These are phyloP conservation scores for Tetrax tetrax DNA, from an alignment of 2,113 vertebrate species.

Conservation along the genomic window DNA sequence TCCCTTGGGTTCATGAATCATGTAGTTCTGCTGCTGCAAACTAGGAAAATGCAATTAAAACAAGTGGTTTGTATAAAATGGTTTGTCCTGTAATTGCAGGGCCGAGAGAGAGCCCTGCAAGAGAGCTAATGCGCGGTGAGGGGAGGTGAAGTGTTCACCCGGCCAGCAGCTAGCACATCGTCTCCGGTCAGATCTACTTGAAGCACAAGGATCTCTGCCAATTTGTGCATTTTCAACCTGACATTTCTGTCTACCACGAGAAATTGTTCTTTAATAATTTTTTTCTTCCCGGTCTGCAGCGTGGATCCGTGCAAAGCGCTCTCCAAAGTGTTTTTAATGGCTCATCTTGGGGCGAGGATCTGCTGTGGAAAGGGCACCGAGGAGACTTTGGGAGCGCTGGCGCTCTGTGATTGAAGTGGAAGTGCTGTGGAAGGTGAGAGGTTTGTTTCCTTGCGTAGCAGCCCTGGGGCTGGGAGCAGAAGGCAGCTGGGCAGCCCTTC, in stretches of 20 bases:
- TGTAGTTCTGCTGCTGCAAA: not conserved
- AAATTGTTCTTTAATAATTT: too few relatives aligned
- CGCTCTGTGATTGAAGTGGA: not conserved
- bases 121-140: not conserved
- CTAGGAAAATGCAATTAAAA: not conserved
- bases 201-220: not conserved
- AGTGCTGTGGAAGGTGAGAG: too few relatives aligned
- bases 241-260: not conserved
- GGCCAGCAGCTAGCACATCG: not conserved
- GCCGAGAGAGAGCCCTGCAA: not conserved
- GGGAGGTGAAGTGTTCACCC: not conserved
- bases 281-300: not conserved
- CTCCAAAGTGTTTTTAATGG: fast-evolving
- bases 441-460: not conserved
- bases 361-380: not conserved
- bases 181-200: not conserved
- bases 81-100: not conserved
- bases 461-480: not conserved
- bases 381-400: not conserved
- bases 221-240: not conserved
- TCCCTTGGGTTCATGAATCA: not conserved
- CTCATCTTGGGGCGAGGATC: not conserved
- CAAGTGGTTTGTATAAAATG: not conserved
- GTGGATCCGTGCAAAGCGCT: fast-evolving
- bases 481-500: not conserved